Evolutionary conservation across 2,888 invertebrate genomes (phyloP).

Genomic region (Drosophila niveifrons): DNA sequence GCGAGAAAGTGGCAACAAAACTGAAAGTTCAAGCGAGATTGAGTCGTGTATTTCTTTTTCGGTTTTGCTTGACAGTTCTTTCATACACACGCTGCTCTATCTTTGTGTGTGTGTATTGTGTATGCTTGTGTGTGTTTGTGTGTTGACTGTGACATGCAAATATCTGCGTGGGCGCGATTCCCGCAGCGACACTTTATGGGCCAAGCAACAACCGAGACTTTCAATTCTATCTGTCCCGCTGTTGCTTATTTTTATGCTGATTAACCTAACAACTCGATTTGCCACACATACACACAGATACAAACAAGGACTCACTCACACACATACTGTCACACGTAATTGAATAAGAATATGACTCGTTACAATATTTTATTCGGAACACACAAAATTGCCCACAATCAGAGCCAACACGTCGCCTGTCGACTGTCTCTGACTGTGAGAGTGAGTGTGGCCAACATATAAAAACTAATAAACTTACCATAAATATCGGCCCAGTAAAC

Average conservation of each 20-base stretch:
- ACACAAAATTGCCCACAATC: conserved; percentile 58
- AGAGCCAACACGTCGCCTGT: conserved; percentile 46
- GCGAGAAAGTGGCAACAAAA: neutral
- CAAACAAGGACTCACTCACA: neutral
- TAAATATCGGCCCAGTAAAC: conserved; percentile 62
- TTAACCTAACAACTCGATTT: conserved; percentile 63
- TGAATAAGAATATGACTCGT: conserved; percentile 64
- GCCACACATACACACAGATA: conserved; percentile 13
- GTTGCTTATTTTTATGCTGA: conserved; percentile 73
- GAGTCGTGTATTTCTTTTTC: conserved; percentile 32
- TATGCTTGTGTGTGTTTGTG: conserved; percentile 11
- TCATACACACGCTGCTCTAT: conserved; percentile 7
- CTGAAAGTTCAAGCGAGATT: conserved; percentile 17
- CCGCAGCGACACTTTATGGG: conserved; percentile 67
- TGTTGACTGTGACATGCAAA: conserved; percentile 54
- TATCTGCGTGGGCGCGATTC: conserved; percentile 48
- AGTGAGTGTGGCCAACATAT: conserved; percentile 56
- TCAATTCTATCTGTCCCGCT: conserved; percentile 44
- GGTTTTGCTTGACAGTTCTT: conserved; percentile 53
- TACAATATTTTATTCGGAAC: conserved; percentile 53
- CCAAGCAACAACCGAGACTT: conserved; percentile 44
- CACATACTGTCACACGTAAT: conserved; percentile 43
- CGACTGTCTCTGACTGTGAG: conserved; percentile 35
- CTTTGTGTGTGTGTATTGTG: conserved; percentile 6
- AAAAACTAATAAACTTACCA: conserved; percentile 69